Conservation (phyloP, 2,888 invertebrate species). For the Graphium colonna region DNA sequence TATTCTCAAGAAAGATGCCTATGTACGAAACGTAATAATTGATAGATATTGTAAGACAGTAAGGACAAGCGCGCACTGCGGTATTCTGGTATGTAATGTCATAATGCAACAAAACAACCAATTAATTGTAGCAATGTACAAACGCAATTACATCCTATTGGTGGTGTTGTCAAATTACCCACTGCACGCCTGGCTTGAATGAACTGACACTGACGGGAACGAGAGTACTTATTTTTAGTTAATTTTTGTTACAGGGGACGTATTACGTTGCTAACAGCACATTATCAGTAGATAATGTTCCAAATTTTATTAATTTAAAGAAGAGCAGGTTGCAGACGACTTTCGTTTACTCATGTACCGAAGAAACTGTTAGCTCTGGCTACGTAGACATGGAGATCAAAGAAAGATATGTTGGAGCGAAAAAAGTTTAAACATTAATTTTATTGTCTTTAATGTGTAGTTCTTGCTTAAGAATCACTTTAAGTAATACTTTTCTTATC, state of each 20-base stretch:
- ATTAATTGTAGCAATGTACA: too few relatives aligned
- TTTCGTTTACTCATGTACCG: slow-evolving; percentile 20
- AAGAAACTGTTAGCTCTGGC: slow-evolving; percentile 25
- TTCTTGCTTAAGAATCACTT: neutral
- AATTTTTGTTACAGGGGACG: slow-evolving; percentile 29
- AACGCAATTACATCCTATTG: too few relatives aligned
- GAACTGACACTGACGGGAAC: too few relatives aligned
- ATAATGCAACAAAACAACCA: too few relatives aligned
- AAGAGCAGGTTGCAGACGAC: slow-evolving; percentile 36
- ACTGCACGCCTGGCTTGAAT: too few relatives aligned
- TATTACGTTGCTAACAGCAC: slow-evolving; percentile 38
- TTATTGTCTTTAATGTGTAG: neutral
- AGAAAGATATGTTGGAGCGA: slow-evolving; percentile 21
- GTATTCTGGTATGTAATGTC: too few relatives aligned
- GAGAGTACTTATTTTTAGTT: too few relatives aligned
- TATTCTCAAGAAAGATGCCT: too few relatives aligned
- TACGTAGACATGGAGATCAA: slow-evolving; percentile 37
- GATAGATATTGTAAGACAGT: too few relatives aligned
- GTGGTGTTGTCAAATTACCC: too few relatives aligned
- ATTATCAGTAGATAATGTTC: slow-evolving; percentile 33
- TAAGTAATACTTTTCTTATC: neutral
- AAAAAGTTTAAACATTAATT: neutral
- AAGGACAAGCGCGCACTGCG: too few relatives aligned
- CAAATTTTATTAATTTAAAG: slow-evolving; percentile 36
- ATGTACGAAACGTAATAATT: too few relatives aligned